Conservation (phyloP, 1,140 invertebrate genomes). For the Sweltsa coloradensis region DNA sequence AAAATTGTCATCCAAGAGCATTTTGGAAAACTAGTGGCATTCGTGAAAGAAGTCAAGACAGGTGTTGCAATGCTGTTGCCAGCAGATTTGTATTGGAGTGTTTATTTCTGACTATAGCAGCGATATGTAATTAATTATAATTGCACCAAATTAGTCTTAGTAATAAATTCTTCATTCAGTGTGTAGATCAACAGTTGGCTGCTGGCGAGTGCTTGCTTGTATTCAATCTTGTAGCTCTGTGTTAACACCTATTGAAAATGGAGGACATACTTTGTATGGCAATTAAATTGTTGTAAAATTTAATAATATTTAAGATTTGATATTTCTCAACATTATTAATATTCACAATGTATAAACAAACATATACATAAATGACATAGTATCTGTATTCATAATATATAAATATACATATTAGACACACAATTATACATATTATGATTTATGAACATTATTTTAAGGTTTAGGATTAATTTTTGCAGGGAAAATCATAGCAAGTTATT, state of each 20-base stretch:
- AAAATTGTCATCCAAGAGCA: not conserved
- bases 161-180: not conserved
- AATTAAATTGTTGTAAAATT: not conserved
- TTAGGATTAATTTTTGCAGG: not conserved
- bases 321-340: conserved; percentile 11
- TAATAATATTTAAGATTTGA: conserved; percentile 1
- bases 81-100: not conserved
- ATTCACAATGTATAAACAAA: conserved; percentile 12
- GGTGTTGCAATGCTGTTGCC: not conserved
- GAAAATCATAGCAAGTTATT: not conserved
- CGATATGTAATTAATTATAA: conserved; percentile 2
- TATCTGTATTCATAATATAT: conserved; percentile 7
- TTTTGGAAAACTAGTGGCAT: not conserved
- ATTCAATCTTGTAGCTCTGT: not conserved
- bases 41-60: not conserved
- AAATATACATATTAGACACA: conserved; percentile 9
- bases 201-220: not conserved
- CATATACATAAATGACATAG: conserved; percentile 8
- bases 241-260: conserved; percentile 3
- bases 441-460: not conserved
- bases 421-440: conserved; percentile 4
- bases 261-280: conserved; percentile 5
- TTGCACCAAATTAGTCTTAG: not conserved
- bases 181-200: not conserved
- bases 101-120: not conserved